Evolutionary conservation across 2,888 invertebrate species (phyloP).

Genomic region (Beris morrisii): DNA sequence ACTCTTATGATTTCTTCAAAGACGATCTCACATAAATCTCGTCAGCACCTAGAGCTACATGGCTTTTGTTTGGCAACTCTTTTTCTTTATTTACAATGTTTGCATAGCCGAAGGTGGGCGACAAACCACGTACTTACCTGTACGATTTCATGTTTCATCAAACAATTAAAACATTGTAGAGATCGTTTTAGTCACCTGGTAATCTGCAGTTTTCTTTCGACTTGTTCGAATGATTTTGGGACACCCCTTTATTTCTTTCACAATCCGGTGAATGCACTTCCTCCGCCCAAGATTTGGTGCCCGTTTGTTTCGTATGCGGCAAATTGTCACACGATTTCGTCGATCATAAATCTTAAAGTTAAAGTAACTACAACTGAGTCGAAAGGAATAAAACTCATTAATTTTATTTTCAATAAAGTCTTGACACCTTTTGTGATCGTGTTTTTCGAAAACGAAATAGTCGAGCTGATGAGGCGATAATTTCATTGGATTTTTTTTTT

Average conservation of each 20-base stretch:
- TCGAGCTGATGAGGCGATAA: no score
- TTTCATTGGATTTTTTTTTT: conserved; percentile 1
- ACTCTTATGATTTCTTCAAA: no score
- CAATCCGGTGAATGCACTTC: background rate
- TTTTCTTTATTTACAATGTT: background rate
- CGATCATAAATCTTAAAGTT: conserved; percentile 26
- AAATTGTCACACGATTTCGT: conserved; percentile 22
- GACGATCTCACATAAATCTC: no score
- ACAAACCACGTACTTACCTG: background rate
- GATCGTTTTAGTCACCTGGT: no score
- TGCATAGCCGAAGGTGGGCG: conserved; percentile 6
- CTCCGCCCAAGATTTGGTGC: background rate
- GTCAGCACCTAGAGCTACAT: no score
- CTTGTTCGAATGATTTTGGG: no score
- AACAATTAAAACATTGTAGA: no score
- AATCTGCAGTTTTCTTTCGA: no score
- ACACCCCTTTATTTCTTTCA: no score
- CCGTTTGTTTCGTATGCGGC: conserved; percentile 15
- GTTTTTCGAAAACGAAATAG: background rate
- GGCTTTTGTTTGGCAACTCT: no score
- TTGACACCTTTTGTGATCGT: conserved; percentile 1
- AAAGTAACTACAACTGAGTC: background rate
- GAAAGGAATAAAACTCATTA: conserved; percentile 34
- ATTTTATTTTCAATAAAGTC: conserved; percentile 13
- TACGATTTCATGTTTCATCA: no score